These are phyloP conservation scores for Shargacucullia verbasci DNA, from an alignment of 2,888 invertebrate genomes.

Conservation along the genomic window DNA sequence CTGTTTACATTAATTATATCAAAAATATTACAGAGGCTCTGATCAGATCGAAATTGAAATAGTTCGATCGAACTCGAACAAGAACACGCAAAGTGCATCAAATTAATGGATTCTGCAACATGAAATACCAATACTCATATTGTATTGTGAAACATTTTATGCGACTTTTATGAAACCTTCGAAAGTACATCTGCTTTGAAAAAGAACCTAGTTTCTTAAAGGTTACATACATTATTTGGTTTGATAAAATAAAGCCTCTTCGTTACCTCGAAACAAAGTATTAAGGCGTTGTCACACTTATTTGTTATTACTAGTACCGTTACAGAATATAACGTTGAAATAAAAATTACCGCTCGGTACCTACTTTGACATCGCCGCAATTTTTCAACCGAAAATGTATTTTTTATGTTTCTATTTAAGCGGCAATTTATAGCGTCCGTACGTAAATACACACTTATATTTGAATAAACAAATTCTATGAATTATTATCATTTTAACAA, in stretches of 20 bases:
- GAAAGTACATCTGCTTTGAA: constrained; percentile 34
- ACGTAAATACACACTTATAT: constrained; percentile 38
- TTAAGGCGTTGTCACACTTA: constrained; percentile 43
- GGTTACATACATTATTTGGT: constrained; percentile 19
- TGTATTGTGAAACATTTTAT: constrained; percentile 32
- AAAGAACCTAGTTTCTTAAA: constrained; percentile 30
- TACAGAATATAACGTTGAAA: constrained; percentile 51
- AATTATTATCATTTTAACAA: constrained; percentile 62
- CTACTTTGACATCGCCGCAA: constrained; percentile 49
- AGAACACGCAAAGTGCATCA: constrained; percentile 39
- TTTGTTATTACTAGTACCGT: constrained; percentile 51
- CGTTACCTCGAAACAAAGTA: constrained; percentile 19
- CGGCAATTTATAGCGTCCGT: constrained; percentile 42
- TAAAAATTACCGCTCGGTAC: constrained; percentile 45
- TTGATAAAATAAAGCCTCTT: constrained; percentile 35
- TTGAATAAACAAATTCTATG: constrained; percentile 58
- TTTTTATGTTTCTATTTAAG: constrained; percentile 50
- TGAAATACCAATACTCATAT: constrained; percentile 20
- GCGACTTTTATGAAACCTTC: constrained; percentile 27
- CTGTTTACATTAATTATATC: too few relatives aligned
- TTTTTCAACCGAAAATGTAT: constrained; percentile 44
- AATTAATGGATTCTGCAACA: constrained; percentile 26
- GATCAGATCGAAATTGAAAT: constrained; percentile 4
- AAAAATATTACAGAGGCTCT: not conserved
- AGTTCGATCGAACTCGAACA: not conserved